phyloP scores from a whole-genome alignment of 2,888 invertebrate species.

The Caenorhabditis zanzibari region DNA sequence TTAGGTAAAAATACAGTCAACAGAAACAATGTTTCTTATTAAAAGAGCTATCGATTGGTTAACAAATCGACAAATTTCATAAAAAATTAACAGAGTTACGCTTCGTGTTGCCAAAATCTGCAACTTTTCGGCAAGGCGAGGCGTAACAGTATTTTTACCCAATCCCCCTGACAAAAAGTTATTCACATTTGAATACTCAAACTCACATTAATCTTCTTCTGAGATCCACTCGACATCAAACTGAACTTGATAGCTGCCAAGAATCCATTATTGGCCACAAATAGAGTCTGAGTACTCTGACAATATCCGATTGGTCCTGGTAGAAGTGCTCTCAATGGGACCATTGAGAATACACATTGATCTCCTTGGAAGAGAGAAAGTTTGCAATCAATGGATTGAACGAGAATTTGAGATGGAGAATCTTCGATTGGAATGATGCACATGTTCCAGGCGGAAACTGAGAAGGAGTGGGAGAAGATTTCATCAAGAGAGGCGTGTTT shows the following conservation, averaged over 20 bases:
- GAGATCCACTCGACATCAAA: constrained; percentile 60
- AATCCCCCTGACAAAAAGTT: too few species aligned
- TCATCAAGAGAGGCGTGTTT: constrained; percentile 50
- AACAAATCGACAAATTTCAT: too few species aligned
- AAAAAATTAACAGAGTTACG: too few species aligned
- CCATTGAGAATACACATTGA: constrained; percentile 67
- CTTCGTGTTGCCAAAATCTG: too few species aligned
- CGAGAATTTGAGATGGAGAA: constrained; percentile 52
- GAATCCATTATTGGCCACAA: constrained; percentile 63
- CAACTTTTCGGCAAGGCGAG: too few species aligned
- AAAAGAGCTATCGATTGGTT: too few species aligned
- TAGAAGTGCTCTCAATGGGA: constrained; percentile 65
- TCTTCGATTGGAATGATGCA: constrained; percentile 51
- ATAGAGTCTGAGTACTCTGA: constrained; percentile 50
- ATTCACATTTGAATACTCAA: too few species aligned
- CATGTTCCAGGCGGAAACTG: constrained; percentile 69
- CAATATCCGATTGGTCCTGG: constrained; percentile 72
- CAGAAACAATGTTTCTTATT: too few species aligned
- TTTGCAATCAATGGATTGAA: constrained; percentile 70
- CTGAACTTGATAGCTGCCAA: constrained; percentile 67
- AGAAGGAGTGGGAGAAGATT: constrained; percentile 65
- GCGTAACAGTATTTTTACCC: too few species aligned
- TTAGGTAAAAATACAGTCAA: too few species aligned
- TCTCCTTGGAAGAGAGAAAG: constrained; percentile 68
- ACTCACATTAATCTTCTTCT: constrained; percentile 68